phyloP scores from a whole-genome alignment of 2,888 invertebrate species.

The Bimastos eiseni region DNA sequence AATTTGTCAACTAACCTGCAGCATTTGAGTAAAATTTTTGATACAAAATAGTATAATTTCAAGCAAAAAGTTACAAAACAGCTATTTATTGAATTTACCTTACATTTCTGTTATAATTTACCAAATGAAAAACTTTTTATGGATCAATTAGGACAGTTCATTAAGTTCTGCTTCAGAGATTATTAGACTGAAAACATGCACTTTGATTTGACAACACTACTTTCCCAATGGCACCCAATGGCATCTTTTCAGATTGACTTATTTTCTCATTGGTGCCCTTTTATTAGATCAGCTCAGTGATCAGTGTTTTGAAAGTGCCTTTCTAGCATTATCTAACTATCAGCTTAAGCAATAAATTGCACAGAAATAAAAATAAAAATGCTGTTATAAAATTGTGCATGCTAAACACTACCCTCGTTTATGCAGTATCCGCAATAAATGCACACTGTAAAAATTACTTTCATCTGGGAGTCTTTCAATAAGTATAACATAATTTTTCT shows the following conservation, averaged over 20 bases:
- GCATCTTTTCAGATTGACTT: too few relatives aligned
- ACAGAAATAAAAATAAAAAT: too few relatives aligned
- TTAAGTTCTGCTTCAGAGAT: too few relatives aligned
- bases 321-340: too few relatives aligned
- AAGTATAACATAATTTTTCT: background rate
- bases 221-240: too few relatives aligned
- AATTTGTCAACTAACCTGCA: background rate
- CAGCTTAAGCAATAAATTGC: too few relatives aligned
- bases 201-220: too few relatives aligned
- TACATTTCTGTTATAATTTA: background rate
- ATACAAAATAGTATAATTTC: background rate
- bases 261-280: background rate
- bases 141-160: too few relatives aligned
- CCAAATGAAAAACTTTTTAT: background rate
- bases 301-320: too few relatives aligned
- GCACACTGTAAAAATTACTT: background rate
- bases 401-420: too few relatives aligned
- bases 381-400: too few relatives aligned
- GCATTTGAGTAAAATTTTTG: background rate
- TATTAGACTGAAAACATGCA: too few relatives aligned
- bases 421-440: background rate
- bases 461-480: background rate
- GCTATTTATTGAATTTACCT: background rate
- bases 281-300: background rate
- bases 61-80: background rate